Conservation (phyloP, 2,797 vertebrate genomes). For the Pempheris klunzingeri region DNA sequence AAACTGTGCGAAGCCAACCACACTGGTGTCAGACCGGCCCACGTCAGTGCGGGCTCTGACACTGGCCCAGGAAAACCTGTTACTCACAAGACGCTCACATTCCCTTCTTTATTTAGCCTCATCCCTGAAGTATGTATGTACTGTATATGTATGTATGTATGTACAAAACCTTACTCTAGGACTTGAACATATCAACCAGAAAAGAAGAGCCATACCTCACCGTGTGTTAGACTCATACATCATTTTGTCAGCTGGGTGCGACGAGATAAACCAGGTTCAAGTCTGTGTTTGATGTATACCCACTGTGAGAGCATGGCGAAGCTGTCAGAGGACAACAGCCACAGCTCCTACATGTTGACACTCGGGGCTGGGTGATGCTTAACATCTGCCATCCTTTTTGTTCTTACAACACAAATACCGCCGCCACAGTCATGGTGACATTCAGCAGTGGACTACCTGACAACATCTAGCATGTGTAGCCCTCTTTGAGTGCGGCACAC, state of each 20-base stretch:
- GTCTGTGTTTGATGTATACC: conserved; percentile 66
- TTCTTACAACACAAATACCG: conserved; percentile 40
- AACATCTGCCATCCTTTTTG: conserved; percentile 59
- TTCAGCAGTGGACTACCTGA: conserved; percentile 49
- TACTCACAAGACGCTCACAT: conserved; percentile 73
- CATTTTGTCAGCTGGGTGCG: conserved; percentile 62
- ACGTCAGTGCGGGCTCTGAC: conserved; percentile 79
- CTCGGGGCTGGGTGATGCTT: conserved; percentile 63
- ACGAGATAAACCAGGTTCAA: conserved; percentile 70
- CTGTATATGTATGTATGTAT: conserved; percentile 72
- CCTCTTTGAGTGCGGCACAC: conserved; percentile 50
- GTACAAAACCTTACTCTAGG: conserved; percentile 75
- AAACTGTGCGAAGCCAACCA: conserved; percentile 87
- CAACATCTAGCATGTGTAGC: conserved; percentile 44
- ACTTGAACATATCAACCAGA: conserved; percentile 84
- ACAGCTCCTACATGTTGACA: conserved; percentile 57
- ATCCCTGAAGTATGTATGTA: conserved; percentile 70
- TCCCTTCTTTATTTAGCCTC: conserved; percentile 73
- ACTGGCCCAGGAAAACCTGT: conserved; percentile 77
- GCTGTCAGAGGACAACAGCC: conserved; percentile 61
- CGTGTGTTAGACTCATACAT: conserved; percentile 73
- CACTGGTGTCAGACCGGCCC: conserved; percentile 75
- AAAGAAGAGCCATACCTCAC: conserved; percentile 84
- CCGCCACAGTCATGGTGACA: conserved; percentile 37
- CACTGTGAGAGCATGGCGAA: conserved; percentile 69